Percentiles rank a stretch among this genome's conserved stretches.
phyloP scores from a whole-genome alignment of 2,888 invertebrate species.

The Cylloceria caligata region DNA sequence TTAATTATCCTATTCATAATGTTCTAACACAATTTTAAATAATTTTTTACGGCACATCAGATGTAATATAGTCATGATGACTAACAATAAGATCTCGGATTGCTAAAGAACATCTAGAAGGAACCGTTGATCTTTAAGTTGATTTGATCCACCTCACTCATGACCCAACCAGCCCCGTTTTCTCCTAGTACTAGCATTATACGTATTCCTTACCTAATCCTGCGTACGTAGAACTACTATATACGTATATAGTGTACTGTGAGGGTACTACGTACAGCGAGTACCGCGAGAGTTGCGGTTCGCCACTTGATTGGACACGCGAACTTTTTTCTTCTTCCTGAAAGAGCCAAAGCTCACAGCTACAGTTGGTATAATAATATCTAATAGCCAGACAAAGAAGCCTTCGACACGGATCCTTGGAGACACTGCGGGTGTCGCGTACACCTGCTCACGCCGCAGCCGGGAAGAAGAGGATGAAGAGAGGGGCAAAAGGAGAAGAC shows the following conservation, averaged over 20 bases:
- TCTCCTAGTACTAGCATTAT: not conserved
- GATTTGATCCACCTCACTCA: too few relatives aligned
- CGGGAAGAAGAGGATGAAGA: slow-evolving; percentile 30
- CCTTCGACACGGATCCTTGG: slow-evolving; percentile 36
- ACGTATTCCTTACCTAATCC: slow-evolving; percentile 28
- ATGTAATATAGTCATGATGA: not conserved
- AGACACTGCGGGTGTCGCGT: slow-evolving; percentile 27
- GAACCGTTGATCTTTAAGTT: not conserved
- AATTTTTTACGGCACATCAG: too few relatives aligned
- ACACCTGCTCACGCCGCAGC: slow-evolving; percentile 43
- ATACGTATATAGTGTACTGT: not conserved
- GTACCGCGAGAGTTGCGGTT: slow-evolving; percentile 78
- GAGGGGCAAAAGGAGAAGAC: slow-evolving; percentile 34
- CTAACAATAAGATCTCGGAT: not conserved
- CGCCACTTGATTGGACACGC: slow-evolving; percentile 80
- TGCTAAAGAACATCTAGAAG: not conserved
- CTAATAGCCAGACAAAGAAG: slow-evolving; percentile 24
- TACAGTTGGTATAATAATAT: slow-evolving; percentile 26
- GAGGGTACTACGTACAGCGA: slow-evolving; percentile 27
- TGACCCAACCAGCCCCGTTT: slow-evolving; percentile 21
- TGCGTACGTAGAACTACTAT: not conserved
- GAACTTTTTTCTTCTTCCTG: slow-evolving; percentile 48
- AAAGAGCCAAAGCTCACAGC: slow-evolving; percentile 35
- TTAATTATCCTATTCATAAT: too few relatives aligned
- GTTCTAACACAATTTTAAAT: too few relatives aligned